These are phyloP conservation scores for Euthynnus affinis DNA, from an alignment of 2,797 vertebrate genomes.

Conservation along the genomic window DNA sequence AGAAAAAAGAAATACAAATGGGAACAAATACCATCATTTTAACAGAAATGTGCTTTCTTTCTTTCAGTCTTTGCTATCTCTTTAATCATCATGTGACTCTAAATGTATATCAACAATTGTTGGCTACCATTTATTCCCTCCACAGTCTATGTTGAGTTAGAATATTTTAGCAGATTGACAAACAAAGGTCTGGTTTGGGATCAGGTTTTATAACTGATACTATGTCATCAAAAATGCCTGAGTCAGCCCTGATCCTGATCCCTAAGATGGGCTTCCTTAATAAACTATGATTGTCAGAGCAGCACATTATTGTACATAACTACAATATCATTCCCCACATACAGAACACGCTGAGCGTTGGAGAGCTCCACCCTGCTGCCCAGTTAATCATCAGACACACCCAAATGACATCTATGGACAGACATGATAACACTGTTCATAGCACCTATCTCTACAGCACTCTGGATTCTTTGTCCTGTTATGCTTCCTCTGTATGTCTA, in stretches of 20 bases:
- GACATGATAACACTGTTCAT: conserved; percentile 71
- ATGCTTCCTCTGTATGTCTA: background rate
- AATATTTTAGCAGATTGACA: background rate
- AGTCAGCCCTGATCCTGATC: background rate
- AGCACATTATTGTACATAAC: background rate
- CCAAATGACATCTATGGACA: conserved; percentile 54
- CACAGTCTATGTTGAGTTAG: background rate
- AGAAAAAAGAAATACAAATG: too few species aligned
- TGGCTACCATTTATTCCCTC: background rate
- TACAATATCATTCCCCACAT: background rate
- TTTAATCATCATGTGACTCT: too few species aligned
- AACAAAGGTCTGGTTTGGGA: background rate
- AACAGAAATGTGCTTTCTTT: too few species aligned
- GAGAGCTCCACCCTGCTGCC: conserved; percentile 42
- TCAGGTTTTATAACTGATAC: background rate
- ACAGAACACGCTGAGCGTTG: background rate
- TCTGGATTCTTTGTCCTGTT: background rate
- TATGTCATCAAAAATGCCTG: background rate
- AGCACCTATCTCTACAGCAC: conserved; percentile 39
- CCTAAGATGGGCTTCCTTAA: background rate
- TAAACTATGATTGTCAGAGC: background rate
- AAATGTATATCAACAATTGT: background rate
- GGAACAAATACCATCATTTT: too few species aligned
- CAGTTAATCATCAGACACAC: conserved; percentile 58
- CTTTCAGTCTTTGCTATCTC: too few species aligned